Percentiles rank a stretch among this genome's conserved stretches.
Evolutionary conservation across 2,797 vertebrate species (phyloP).

Genomic region (Gallinago nigripennis): DNA sequence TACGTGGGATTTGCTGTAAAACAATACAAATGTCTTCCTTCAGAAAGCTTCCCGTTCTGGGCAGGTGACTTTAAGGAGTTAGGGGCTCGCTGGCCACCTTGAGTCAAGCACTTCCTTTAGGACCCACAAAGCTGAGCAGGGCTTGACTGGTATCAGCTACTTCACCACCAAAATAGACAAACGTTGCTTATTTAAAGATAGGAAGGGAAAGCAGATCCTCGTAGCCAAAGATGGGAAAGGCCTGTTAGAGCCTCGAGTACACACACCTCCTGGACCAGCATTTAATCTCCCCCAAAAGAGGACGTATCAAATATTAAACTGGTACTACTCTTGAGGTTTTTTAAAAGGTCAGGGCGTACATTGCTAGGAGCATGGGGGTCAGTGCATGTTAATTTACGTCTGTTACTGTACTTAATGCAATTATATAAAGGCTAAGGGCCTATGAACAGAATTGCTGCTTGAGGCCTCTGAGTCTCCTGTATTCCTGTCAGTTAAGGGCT

Average conservation of each 20-base stretch:
- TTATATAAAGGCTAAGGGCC: constrained; percentile 59
- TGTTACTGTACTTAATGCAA: constrained; percentile 42
- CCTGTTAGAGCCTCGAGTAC: not conserved
- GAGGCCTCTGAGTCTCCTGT: constrained; percentile 49
- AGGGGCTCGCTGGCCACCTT: not conserved
- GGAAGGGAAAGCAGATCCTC: not conserved
- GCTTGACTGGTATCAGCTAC: not conserved
- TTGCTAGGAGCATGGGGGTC: not conserved
- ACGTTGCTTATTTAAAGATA: not conserved
- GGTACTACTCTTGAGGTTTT: constrained; percentile 15
- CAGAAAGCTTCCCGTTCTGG: not conserved
- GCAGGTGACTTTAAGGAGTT: not conserved
- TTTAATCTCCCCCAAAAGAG: constrained; percentile 23
- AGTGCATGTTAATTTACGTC: constrained; percentile 36
- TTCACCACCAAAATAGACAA: not conserved
- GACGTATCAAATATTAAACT: not conserved
- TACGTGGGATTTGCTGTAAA: not conserved
- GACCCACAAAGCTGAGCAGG: not conserved
- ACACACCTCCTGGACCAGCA: not conserved
- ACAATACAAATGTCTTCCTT: not conserved
- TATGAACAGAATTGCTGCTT: constrained; percentile 49
- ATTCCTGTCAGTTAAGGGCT: constrained; percentile 28
- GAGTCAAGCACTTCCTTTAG: not conserved
- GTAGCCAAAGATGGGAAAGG: not conserved
- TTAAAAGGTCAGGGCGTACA: constrained; percentile 5